These are phyloP conservation scores for Callithrix jacchus DNA, from an alignment of 2,113 vertebrate species.

Conservation along the genomic window DNA sequence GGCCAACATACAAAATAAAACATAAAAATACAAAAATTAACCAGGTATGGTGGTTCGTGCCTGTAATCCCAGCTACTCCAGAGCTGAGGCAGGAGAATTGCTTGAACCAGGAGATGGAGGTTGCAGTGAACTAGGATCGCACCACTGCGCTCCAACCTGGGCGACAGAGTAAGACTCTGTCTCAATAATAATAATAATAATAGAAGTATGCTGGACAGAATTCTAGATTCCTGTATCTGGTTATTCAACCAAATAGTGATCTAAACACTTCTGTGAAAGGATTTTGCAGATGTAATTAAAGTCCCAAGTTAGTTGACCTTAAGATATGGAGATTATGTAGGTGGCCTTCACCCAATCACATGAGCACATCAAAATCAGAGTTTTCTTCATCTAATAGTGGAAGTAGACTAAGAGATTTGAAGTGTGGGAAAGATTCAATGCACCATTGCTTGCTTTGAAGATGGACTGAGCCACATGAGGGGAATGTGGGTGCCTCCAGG, in stretches of 20 bases:
- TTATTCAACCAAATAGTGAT: not conserved
- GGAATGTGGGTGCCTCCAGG: not conserved
- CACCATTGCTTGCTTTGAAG: not conserved
- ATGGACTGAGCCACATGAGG: not conserved
- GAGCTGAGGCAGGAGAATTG: too few relatives aligned
- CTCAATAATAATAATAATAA: too few relatives aligned
- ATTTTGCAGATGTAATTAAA: not conserved
- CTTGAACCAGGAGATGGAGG: too few relatives aligned
- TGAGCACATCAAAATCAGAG: not conserved
- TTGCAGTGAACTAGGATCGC: too few relatives aligned
- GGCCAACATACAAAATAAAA: too few relatives aligned
- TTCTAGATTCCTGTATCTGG: not conserved
- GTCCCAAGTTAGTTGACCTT: not conserved
- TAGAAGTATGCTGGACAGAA: not conserved
- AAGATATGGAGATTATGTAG: not conserved
- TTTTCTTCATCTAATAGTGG: not conserved
- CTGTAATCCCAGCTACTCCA: too few relatives aligned
- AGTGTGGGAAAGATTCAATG: not conserved
- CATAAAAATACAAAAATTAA: too few relatives aligned
- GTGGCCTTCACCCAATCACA: not conserved
- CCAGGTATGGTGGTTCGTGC: too few relatives aligned
- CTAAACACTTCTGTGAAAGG: not conserved
- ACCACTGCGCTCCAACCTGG: too few relatives aligned
- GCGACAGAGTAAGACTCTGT: too few relatives aligned
- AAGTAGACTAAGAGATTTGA: not conserved